Evolutionary conservation across 2,888 invertebrate species (phyloP).

Genomic region (Temnothorax unifasciatus): DNA sequence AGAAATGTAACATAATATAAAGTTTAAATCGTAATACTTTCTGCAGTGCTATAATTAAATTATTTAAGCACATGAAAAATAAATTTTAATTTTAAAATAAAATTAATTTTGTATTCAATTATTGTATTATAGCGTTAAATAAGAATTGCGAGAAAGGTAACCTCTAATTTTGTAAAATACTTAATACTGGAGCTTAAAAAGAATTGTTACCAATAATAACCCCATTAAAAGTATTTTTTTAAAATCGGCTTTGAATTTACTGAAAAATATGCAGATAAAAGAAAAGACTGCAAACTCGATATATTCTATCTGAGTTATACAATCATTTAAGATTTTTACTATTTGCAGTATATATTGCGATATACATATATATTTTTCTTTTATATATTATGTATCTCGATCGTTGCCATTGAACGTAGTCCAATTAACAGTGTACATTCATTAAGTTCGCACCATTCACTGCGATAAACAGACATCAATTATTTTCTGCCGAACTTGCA

Average conservation of each 20-base stretch:
- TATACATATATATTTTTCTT: not conserved
- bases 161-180: not conserved
- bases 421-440: slow-evolving; percentile 27
- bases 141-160: not conserved
- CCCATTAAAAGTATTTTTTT: not conserved
- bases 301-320: not conserved
- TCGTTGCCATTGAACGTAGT: not conserved
- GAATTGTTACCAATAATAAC: not conserved
- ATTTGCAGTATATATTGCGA: not conserved
- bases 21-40: not conserved
- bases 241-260: not conserved
- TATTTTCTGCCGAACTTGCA: slow-evolving; percentile 7
- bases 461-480: slow-evolving; percentile 30
- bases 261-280: not conserved
- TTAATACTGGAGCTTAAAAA: not conserved
- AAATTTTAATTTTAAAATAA: not conserved
- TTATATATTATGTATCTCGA: not conserved
- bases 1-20: not conserved
- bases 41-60: not conserved
- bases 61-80: not conserved
- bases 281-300: not conserved
- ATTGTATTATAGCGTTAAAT: not conserved
- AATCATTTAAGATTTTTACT: not conserved
- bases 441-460: not conserved
- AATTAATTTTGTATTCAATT: slow-evolving; percentile 5